These are phyloP conservation scores for Zelostemma sp. DNA, from an alignment of 1,140 invertebrate genomes.

Conservation along the genomic window DNA sequence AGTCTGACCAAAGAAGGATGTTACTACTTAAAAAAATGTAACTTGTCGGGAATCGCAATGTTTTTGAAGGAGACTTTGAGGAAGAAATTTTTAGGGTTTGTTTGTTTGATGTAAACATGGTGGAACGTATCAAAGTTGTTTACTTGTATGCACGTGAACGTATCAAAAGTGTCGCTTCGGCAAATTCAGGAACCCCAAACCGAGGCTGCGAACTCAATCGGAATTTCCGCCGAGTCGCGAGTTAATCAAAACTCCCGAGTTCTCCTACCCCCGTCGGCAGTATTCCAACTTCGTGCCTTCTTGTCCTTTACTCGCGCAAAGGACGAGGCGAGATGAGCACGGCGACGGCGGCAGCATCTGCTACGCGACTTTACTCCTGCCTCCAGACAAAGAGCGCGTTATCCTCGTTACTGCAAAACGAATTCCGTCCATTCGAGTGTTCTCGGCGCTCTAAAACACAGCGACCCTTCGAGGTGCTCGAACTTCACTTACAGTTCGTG, in stretches of 20 bases:
- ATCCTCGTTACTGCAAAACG: constrained; percentile 44
- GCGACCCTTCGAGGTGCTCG: constrained; percentile 20
- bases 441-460: constrained; percentile 29
- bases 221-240: constrained; percentile 53
- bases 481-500: background rate
- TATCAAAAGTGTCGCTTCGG: constrained; percentile 33
- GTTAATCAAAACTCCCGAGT: constrained; percentile 62
- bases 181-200: constrained; percentile 34
- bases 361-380: constrained; percentile 46
- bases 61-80: no score
- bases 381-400: constrained; percentile 40
- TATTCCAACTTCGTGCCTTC: constrained; percentile 48
- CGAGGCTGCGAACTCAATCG: constrained; percentile 50
- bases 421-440: constrained; percentile 45
- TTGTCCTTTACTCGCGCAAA: constrained; percentile 39
- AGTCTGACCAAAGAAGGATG: no score
- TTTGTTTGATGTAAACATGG: background rate
- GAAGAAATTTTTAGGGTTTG: no score
- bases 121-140: constrained; percentile 2
- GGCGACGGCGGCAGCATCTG: constrained; percentile 45
- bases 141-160: constrained; percentile 8
- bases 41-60: no score
- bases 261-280: constrained; percentile 16
- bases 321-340: constrained; percentile 39
- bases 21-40: no score